These are phyloP conservation scores for Psephotus haematonotus DNA, from an alignment of 2,113 vertebrate genomes.

Conservation along the genomic window DNA sequence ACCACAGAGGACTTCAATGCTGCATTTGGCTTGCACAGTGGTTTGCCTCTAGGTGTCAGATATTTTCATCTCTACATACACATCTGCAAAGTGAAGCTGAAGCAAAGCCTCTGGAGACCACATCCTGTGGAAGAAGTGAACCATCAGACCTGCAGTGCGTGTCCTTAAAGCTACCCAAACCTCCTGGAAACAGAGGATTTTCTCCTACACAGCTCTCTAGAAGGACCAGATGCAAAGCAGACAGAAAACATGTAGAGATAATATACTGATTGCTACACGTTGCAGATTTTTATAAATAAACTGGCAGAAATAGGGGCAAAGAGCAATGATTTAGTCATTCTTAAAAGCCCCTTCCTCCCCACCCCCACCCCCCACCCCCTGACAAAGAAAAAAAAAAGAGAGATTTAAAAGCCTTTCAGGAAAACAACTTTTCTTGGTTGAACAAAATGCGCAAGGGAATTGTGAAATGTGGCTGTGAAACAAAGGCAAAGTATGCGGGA, in stretches of 20 bases:
- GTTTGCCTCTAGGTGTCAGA: neutral
- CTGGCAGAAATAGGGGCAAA: neutral
- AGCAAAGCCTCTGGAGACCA: accelerated
- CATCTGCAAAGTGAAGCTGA: neutral
- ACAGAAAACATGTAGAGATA: neutral
- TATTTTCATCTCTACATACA: neutral
- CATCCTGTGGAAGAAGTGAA: neutral
- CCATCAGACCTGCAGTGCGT: neutral
- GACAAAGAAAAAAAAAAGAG: too few species aligned
- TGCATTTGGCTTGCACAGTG: neutral
- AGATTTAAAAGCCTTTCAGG: neutral
- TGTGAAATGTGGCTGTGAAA: neutral
- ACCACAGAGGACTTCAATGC: neutral
- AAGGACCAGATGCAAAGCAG: neutral
- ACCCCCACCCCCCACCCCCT: too few species aligned
- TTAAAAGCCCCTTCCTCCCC: neutral
- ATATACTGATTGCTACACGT: too few species aligned
- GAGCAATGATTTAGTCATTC: neutral
- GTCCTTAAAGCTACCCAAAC: neutral
- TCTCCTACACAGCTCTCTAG: neutral
- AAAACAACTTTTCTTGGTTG: neutral
- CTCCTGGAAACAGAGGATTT: neutral
- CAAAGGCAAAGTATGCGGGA: accelerated
- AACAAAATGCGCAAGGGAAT: neutral
- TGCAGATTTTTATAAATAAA: neutral